These are phyloP conservation scores for Thunnus maccoyii DNA, from an alignment of 2,113 vertebrate species.

Conservation along the genomic window DNA sequence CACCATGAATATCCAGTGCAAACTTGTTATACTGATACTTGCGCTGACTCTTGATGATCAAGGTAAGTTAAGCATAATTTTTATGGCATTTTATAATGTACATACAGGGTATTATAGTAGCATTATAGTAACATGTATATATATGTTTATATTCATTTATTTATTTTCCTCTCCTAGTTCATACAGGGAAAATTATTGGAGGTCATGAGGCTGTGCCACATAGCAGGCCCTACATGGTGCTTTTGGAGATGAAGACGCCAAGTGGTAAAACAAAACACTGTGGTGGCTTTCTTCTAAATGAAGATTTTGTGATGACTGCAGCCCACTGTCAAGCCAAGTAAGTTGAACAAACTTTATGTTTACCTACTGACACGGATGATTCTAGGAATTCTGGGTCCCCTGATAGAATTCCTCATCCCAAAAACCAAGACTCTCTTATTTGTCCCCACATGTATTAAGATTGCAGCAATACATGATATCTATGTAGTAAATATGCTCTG, in stretches of 20 bases:
- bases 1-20: constrained; percentile 48
- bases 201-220: constrained; percentile 45
- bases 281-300: constrained; percentile 73
- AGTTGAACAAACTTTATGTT: constrained; percentile 16
- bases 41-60: constrained; percentile 32
- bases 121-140: no score
- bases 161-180: constrained; percentile 6
- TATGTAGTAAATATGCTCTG: background rate
- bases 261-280: accelerated
- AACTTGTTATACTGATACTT: constrained; percentile 23
- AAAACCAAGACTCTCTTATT: background rate
- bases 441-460: no score
- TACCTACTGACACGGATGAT: no score
- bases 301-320: constrained; percentile 79
- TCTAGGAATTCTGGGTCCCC: background rate
- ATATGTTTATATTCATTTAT: no score
- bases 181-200: constrained; percentile 47
- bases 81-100: background rate
- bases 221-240: constrained; percentile 76
- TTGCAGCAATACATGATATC: no score
- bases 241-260: accelerated
- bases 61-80: constrained; percentile 58
- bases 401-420: background rate
- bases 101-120: no score
- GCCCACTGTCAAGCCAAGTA: constrained; percentile 75